Evolutionary conservation across 2,113 vertebrate species (phyloP).

Genomic region (Gorsachius goisagi): DNA sequence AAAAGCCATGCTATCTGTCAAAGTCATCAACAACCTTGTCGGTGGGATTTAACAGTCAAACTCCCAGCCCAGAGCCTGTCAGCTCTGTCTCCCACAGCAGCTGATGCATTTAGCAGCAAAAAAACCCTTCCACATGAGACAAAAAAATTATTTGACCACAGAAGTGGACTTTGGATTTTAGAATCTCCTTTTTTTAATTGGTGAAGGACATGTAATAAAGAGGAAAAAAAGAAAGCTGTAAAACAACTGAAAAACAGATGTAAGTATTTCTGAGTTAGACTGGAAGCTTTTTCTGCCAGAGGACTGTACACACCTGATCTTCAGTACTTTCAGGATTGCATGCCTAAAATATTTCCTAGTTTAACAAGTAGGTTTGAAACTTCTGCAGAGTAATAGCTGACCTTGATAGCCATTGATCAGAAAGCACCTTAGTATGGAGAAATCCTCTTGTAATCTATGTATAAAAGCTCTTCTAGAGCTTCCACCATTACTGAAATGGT

Average conservation of each 20-base stretch:
- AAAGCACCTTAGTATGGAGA: neutral
- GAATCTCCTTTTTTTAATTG: neutral
- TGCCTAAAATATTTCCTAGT: neutral
- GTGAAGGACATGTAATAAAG: neutral
- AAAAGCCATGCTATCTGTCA: slow-evolving; percentile 54
- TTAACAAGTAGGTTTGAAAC: neutral
- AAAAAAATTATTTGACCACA: slow-evolving; percentile 6
- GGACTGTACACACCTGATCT: neutral
- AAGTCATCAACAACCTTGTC: slow-evolving; percentile 51
- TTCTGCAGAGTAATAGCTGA: neutral
- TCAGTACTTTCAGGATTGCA: neutral
- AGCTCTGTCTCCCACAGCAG: neutral
- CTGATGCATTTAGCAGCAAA: slow-evolving; percentile 14
- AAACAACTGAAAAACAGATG: neutral
- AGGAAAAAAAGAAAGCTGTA: neutral
- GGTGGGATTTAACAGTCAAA: slow-evolving; percentile 4
- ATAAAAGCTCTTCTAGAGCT: neutral
- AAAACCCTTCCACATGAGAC: slow-evolving; percentile 1
- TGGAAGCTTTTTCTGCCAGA: neutral
- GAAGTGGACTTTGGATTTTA: slow-evolving; percentile 8
- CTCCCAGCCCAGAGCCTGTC: slow-evolving; percentile 32
- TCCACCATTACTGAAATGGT: neutral
- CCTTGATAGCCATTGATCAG: neutral
- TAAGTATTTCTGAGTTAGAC: neutral
- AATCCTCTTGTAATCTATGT: neutral